Evolutionary conservation across 2,888 invertebrate species (phyloP).

Genomic region (Smittia sp.): DNA sequence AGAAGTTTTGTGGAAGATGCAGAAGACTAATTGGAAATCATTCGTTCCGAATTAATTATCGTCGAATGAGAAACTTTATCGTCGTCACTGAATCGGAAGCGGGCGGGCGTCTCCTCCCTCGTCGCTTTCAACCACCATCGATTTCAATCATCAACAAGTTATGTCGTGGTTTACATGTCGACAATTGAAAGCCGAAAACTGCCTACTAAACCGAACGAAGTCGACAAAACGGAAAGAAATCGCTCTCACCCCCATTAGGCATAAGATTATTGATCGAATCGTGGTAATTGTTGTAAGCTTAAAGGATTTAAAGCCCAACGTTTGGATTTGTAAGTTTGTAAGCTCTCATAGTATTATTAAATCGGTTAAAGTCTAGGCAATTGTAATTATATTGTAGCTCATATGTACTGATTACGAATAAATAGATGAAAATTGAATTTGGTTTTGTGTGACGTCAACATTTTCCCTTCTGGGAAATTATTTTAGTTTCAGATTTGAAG

Average conservation of each 20-base stretch:
- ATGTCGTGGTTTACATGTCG: neutral
- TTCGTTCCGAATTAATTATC: too few species aligned
- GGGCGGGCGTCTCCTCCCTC: neutral
- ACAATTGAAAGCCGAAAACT: neutral
- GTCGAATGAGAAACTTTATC: too few species aligned
- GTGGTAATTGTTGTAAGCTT: conserved; percentile 12
- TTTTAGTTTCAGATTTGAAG: too few species aligned
- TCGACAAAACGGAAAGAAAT: neutral
- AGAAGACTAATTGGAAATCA: too few species aligned
- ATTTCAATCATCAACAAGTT: conserved; percentile 5
- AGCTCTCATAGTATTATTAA: neutral
- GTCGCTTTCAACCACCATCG: neutral
- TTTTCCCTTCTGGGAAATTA: too few species aligned
- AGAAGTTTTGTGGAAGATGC: too few species aligned
- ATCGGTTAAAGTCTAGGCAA: neutral
- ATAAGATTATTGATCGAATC: conserved; percentile 1
- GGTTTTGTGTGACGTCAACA: neutral
- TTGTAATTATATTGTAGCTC: conserved; percentile 2
- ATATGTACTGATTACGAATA: neutral
- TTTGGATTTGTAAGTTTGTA: neutral
- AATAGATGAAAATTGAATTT: neutral
- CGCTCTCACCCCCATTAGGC: neutral
- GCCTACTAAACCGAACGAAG: neutral
- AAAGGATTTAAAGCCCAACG: conserved; percentile 7
- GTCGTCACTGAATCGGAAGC: neutral